A percentile compares a stretch with the other conserved stretches of the same genome.
phyloP scores from a whole-genome alignment of 2,113 vertebrate genomes.

The Syngnathoides biaculeatus region DNA sequence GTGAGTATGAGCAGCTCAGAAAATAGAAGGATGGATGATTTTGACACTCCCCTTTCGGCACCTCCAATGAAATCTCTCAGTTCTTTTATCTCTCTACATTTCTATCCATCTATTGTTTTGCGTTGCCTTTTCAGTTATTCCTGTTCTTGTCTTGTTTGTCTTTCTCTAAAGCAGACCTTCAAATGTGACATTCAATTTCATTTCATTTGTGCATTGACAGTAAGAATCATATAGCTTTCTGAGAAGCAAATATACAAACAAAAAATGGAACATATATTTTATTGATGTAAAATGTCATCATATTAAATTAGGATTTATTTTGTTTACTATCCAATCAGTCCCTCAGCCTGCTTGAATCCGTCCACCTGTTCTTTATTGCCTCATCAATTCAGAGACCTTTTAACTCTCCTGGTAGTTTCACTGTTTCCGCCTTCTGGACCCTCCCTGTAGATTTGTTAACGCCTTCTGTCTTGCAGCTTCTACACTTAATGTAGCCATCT shows the following conservation, averaged over 20 bases:
- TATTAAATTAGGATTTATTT: background rate
- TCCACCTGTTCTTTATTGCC: background rate
- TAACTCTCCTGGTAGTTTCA: background rate
- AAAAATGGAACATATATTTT: background rate
- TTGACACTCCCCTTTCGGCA: too few species aligned
- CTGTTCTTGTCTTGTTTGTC: too few species aligned
- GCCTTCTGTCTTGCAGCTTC: background rate
- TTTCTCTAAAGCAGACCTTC: too few species aligned
- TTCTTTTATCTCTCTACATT: too few species aligned
- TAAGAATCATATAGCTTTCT: too few species aligned
- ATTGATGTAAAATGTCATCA: background rate
- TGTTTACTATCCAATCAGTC: background rate
- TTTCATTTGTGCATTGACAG: too few species aligned
- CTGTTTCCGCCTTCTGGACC: background rate
- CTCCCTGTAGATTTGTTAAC: constrained; percentile 7
- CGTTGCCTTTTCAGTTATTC: too few species aligned
- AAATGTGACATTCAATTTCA: too few species aligned
- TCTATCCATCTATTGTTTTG: too few species aligned
- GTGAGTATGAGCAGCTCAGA: too few species aligned
- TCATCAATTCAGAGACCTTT: background rate
- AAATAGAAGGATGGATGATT: too few species aligned
- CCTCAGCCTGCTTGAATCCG: background rate
- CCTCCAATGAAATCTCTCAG: too few species aligned
- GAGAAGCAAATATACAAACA: background rate
- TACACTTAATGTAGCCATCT: background rate